These are phyloP conservation scores for Nycticebus coucang DNA, from an alignment of 2,113 vertebrate species.

Conservation along the genomic window DNA sequence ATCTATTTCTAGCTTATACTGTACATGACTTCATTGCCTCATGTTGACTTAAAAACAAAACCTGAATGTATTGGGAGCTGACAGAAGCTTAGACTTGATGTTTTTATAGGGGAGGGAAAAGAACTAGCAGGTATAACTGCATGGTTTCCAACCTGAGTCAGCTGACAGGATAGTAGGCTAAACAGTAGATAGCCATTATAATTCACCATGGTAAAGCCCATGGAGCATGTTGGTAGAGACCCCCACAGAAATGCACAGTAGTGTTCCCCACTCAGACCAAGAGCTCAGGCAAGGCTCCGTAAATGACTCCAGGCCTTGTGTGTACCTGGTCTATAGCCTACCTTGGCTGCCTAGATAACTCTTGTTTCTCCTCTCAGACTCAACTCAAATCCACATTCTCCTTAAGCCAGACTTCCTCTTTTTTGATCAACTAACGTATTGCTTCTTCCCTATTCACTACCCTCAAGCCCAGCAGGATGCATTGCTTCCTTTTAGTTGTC, in stretches of 20 bases:
- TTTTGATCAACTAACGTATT: not conserved
- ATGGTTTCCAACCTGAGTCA: not conserved
- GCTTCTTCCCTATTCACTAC: not conserved
- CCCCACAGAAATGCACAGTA: not conserved
- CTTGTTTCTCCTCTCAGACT: not conserved
- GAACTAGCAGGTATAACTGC: not conserved
- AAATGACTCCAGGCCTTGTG: not conserved
- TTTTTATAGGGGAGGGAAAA: not conserved
- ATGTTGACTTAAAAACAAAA: not conserved
- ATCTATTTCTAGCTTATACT: not conserved
- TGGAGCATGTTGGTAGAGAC: not conserved
- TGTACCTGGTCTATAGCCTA: not conserved
- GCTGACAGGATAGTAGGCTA: not conserved
- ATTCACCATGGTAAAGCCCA: not conserved
- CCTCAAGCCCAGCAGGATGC: not conserved
- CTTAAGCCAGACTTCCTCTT: not conserved
- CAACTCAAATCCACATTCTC: not conserved
- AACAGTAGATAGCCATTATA: not conserved
- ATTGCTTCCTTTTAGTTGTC: not conserved
- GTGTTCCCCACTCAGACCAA: not conserved
- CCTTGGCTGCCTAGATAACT: not conserved
- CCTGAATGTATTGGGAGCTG: not conserved
- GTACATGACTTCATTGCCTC: not conserved
- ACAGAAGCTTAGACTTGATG: not conserved
- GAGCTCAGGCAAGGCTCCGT: not conserved